Conservation (phyloP, 2,888 invertebrate genomes). For the Philopedon plagiatum region DNA sequence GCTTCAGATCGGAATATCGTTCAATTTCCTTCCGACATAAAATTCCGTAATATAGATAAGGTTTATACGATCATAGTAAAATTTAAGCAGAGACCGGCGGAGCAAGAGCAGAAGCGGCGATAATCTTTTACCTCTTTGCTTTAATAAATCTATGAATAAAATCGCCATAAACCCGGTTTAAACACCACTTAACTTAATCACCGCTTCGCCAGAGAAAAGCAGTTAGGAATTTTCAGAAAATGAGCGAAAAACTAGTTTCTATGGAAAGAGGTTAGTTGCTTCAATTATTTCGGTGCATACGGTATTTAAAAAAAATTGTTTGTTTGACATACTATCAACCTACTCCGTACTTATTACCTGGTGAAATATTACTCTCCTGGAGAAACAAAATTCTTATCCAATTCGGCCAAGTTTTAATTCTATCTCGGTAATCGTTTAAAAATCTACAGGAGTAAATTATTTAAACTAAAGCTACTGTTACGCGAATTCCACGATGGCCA, state of each 20-base stretch:
- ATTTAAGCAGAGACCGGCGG: constrained; percentile 34
- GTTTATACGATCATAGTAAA: constrained; percentile 45
- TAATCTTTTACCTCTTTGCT: constrained; percentile 49
- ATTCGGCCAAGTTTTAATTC: too few relatives aligned
- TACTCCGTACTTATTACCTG: too few relatives aligned
- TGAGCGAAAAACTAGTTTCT: constrained; percentile 18
- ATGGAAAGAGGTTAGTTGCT: constrained; percentile 7
- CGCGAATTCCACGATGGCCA: too few relatives aligned
- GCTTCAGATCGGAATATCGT: constrained; percentile 27
- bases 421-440: too few relatives aligned
- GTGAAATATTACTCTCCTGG: too few relatives aligned
- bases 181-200: constrained; percentile 46
- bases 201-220: constrained; percentile 33
- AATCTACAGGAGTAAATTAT: too few relatives aligned
- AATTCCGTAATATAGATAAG: constrained; percentile 42
- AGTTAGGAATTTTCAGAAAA: constrained; percentile 17
- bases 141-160: constrained; percentile 52
- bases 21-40: constrained; percentile 35
- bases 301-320: too few relatives aligned
- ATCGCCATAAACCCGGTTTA: constrained; percentile 47
- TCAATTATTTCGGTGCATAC: too few relatives aligned
- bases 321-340: too few relatives aligned
- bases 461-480: too few relatives aligned
- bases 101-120: constrained; percentile 35
- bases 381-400: too few relatives aligned